Evolutionary conservation across 2,797 vertebrate species (phyloP), one percentile per base, ranked within the genome.

Genomic region (Alfaro cultratus): DNA sequence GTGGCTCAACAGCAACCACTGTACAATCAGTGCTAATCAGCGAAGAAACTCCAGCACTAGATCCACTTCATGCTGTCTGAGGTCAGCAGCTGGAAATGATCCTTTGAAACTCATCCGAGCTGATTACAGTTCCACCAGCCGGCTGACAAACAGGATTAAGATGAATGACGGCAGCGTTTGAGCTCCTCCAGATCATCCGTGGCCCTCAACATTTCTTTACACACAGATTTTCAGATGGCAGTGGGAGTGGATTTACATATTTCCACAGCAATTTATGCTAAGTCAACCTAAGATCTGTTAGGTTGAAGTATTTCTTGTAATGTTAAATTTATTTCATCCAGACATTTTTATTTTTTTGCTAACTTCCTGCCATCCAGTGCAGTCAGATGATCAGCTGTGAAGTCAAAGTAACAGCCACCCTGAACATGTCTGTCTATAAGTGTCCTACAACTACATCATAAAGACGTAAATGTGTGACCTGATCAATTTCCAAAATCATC

Each of bases 141-240:
- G 74, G 16, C 73, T 75, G 83, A 80, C 73, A 78, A 74, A 75
- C 72, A 75, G 39, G 21, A 78, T 80, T 78, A 72, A 53, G 39
- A n/a, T 73, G 53, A 81, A 45, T 51, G 64, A 74, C 29, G 21
- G 34, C 21, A 26, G 9, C 4, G 74, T 74, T 49, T 31, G 60
- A 64, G 51, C 51, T 51, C 60, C 60, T 46, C 51, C 23, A 64
- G 73, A 73, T 55, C 64, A 78, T 53, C 73, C 1, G 1, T 31
- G 36, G 29, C 64, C 15, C 36, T 62, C 53, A 10, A 26, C 23
- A n/a, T 73, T 31, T 77, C n/a, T 77, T 67, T 46, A 36, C 47
- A 74, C 49, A 47, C 60, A 46, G 9, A 23, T 26, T 55, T 74
- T 21, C 62, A 1, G 47, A 21, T 71, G 31, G 29, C 47, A 26